Conservation (phyloP, 2,888 invertebrate genomes). For the Cremastobaeus sp. region DNA sequence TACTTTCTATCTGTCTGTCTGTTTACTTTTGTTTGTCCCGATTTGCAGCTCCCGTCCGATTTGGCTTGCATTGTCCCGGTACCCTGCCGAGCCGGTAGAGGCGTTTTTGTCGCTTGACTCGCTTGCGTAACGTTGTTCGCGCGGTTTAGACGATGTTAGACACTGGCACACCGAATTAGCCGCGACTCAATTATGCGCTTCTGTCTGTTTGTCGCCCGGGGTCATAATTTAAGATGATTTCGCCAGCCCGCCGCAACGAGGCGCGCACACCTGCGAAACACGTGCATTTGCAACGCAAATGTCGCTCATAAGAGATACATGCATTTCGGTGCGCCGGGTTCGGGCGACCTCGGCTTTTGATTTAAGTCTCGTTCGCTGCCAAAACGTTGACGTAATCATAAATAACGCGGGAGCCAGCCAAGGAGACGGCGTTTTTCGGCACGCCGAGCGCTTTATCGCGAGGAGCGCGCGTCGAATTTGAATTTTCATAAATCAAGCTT, state of each 20-base stretch:
- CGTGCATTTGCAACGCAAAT: slow-evolving; percentile 28
- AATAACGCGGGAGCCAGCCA: neutral
- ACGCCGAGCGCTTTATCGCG: too few relatives aligned
- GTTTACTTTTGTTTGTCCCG: neutral
- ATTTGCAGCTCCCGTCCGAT: neutral
- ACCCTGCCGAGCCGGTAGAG: slow-evolving; percentile 24
- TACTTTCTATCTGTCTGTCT: too few relatives aligned
- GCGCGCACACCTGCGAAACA: slow-evolving; percentile 22
- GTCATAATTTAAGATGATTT: slow-evolving; percentile 24
- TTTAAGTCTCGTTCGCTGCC: neutral
- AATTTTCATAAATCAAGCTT: too few relatives aligned
- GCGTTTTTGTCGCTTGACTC: slow-evolving; percentile 32
- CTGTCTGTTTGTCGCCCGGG: slow-evolving; percentile 18
- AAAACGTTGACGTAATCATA: neutral
- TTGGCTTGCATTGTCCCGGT: too few relatives aligned
- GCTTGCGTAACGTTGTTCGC: slow-evolving; percentile 28
- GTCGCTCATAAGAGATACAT: slow-evolving; percentile 11
- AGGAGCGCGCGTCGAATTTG: too few relatives aligned
- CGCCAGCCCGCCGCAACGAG: slow-evolving; percentile 6
- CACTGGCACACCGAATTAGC: slow-evolving; percentile 43
- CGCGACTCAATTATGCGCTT: slow-evolving; percentile 52
- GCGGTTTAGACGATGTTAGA: slow-evolving; percentile 27
- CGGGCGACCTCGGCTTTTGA: neutral
- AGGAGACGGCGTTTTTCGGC: too few relatives aligned
- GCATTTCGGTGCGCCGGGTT: slow-evolving; percentile 3